Evolutionary conservation across 2,888 invertebrate species (phyloP).

Genomic region (Papilio gigon): DNA sequence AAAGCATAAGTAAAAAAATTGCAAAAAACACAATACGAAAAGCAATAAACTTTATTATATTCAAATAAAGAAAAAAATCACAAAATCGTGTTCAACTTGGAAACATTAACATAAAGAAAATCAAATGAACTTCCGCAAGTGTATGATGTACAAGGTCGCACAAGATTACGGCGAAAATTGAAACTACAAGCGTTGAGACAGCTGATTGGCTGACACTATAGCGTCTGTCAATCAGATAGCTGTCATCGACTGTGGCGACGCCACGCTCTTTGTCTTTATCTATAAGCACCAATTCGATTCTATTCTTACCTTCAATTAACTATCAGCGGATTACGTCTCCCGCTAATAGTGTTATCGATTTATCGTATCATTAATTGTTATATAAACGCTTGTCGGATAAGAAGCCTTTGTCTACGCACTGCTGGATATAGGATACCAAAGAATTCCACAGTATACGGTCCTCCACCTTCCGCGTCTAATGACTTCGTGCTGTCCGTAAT

Average conservation of each 20-base stretch:
- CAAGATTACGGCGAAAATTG: not conserved
- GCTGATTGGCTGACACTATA: not conserved
- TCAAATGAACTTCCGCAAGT: not conserved
- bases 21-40: not conserved
- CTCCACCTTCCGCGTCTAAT: too few relatives aligned
- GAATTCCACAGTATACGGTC: too few relatives aligned
- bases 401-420: too few relatives aligned
- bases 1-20: not conserved
- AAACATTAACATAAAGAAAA: not conserved
- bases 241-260: not conserved
- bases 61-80: not conserved
- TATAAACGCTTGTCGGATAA: not conserved
- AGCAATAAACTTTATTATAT: not conserved
- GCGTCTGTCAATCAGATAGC: not conserved
- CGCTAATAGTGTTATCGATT: conserved; percentile 14
- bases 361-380: conserved; percentile 3
- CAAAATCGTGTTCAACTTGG: conserved; percentile 4
- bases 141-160: not conserved
- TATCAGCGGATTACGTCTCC: conserved; percentile 9
- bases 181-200: not conserved
- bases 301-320: conserved; percentile 11
- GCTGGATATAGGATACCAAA: too few relatives aligned
- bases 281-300: not conserved
- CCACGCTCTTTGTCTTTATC: not conserved
- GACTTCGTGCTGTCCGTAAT: too few relatives aligned